Conservation (phyloP, 2,113 vertebrate species). For the Haemorhous mexicanus region DNA sequence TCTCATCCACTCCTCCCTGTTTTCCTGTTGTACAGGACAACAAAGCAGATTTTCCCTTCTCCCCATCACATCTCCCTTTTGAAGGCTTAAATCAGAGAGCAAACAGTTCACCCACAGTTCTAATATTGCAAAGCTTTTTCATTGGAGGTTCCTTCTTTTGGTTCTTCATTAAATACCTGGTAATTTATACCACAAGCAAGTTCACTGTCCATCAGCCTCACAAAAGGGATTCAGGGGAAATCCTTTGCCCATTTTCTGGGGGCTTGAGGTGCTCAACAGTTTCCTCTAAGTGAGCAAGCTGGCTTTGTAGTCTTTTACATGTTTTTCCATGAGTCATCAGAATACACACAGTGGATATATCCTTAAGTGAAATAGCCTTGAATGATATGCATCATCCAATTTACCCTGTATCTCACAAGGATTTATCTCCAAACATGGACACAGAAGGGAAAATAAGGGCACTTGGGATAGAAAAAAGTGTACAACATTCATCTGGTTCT, state of each 20-base stretch:
- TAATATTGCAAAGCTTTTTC: neutral
- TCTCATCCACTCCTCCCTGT: neutral
- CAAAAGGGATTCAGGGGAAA: neutral
- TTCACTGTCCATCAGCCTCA: neutral
- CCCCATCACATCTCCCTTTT: neutral
- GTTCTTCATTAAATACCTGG: neutral
- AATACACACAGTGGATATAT: neutral
- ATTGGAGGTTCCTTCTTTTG: neutral
- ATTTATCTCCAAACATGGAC: conserved; percentile 10
- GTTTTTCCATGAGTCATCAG: neutral
- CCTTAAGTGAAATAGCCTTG: neutral
- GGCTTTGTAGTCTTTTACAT: accelerated
- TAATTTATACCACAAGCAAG: neutral
- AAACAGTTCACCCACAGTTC: neutral
- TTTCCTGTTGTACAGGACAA: neutral
- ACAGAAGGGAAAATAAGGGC: conserved; percentile 48
- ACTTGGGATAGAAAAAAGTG: conserved; percentile 32
- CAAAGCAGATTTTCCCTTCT: neutral
- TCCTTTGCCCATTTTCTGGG: neutral
- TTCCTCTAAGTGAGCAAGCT: neutral
- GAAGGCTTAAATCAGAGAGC: neutral
- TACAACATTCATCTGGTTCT: neutral
- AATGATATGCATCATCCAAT: neutral
- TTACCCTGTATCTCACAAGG: neutral
- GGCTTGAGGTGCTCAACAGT: neutral